A percentile compares a stretch with the other conserved stretches of the same genome.
Evolutionary conservation across 2,888 invertebrate genomes (phyloP).

Genomic region (Drosophila lacicola): DNA sequence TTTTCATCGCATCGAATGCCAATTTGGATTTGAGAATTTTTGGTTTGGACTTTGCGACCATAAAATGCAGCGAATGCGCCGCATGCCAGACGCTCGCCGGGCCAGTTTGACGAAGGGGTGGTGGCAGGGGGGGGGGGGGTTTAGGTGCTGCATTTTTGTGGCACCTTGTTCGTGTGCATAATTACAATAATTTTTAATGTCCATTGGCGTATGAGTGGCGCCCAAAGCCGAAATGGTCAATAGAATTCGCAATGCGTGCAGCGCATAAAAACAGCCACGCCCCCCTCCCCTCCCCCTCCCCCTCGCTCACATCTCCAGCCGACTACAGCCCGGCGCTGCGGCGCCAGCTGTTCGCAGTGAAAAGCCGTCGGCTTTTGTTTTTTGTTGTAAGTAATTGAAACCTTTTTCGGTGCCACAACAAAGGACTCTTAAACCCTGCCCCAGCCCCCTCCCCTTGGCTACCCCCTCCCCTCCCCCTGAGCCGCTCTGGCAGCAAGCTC

Average conservation of each 20-base stretch:
- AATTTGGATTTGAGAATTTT: slow-evolving; percentile 44
- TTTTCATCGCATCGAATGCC: slow-evolving; percentile 58
- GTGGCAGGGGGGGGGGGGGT: background rate
- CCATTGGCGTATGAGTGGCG: slow-evolving; percentile 65
- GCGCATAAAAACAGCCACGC: slow-evolving; percentile 13
- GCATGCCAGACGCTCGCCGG: background rate
- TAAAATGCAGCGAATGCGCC: slow-evolving; percentile 33
- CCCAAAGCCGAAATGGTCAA: slow-evolving; percentile 53
- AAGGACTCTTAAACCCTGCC: slow-evolving; percentile 52
- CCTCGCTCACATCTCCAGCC: background rate
- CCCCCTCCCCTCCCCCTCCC: background rate
- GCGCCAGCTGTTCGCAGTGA: slow-evolving; percentile 2
- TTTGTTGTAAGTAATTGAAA: slow-evolving; percentile 66
- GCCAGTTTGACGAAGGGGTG: background rate
- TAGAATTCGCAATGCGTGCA: slow-evolving; percentile 43
- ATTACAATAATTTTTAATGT: slow-evolving; percentile 67
- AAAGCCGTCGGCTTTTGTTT: slow-evolving; percentile 44
- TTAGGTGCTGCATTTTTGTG: slow-evolving; percentile 38
- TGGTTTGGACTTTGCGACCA: slow-evolving; percentile 69
- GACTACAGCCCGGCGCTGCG: background rate
- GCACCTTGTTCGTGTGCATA: slow-evolving; percentile 52
- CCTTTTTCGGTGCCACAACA: slow-evolving; percentile 72
- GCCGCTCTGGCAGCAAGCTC: too few relatives aligned
- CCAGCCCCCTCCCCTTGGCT: background rate
- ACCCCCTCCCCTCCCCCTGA: background rate